phyloP scores from a whole-genome alignment of 2,797 vertebrate genomes.

The Gallinago solitaria region DNA sequence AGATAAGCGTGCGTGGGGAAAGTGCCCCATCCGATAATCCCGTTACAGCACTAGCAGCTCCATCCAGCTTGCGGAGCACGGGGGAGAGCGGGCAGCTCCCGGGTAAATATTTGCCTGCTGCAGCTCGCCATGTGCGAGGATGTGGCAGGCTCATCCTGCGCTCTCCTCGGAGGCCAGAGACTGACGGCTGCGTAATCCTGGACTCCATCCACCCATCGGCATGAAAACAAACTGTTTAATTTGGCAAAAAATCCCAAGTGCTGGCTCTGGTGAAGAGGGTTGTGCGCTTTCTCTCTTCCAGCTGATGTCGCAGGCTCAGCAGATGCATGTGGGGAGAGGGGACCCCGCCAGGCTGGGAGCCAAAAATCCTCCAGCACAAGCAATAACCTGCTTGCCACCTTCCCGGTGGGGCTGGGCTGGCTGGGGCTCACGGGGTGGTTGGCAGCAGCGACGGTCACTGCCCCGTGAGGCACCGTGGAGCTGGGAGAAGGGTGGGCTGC shows the following conservation, averaged over 20 bases:
- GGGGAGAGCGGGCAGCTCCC: neutral
- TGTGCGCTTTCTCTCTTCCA: neutral
- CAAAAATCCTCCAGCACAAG: neutral
- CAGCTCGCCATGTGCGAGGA: neutral
- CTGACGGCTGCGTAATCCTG: neutral
- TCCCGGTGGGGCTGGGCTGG: rapidly evolving
- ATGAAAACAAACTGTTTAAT: neutral
- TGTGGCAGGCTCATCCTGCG: neutral
- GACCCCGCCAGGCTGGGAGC: neutral
- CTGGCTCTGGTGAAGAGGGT: neutral
- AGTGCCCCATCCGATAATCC: neutral
- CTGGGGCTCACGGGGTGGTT: neutral
- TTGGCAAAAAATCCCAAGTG: neutral
- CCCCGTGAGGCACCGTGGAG: rapidly evolving
- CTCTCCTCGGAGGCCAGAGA: neutral
- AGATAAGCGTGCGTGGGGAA: neutral
- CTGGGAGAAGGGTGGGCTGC: neutral
- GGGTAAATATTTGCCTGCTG: conserved; percentile 2
- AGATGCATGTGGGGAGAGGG: neutral
- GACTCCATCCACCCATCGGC: neutral
- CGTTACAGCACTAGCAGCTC: rapidly evolving
- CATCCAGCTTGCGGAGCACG: neutral
- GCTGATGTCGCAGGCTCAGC: neutral
- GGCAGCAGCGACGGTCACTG: neutral
- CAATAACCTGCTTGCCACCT: rapidly evolving